phyloP scores from a whole-genome alignment of 2,888 invertebrate species.

The Scaptomyza tumidula region DNA sequence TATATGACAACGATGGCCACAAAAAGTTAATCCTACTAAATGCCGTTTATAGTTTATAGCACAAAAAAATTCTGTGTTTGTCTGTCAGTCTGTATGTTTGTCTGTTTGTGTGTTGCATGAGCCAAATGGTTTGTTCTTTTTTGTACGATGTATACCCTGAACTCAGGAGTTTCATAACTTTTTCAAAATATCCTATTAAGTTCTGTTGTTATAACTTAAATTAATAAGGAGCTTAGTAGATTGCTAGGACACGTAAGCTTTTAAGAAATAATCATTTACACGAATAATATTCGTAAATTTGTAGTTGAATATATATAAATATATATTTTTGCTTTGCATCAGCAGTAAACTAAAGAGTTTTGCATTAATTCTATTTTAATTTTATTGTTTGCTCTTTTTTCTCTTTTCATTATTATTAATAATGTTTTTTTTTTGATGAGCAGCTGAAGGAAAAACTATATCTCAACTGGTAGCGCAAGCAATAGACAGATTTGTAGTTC shows the following conservation, averaged over 20 bases:
- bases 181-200: neutral
- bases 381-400: no score
- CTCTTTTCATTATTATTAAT: neutral
- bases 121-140: conserved; percentile 17
- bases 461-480: neutral
- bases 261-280: neutral
- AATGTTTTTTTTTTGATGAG: neutral
- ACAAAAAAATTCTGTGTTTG: conserved; percentile 18
- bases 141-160: conserved; percentile 7
- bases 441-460: neutral
- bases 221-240: neutral
- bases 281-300: no score
- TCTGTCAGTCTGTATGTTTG: neutral
- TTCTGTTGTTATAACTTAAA: neutral
- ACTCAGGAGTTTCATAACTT: conserved; percentile 6
- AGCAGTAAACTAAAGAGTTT: no score
- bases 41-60: conserved; percentile 80
- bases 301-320: no score
- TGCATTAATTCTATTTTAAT: no score
- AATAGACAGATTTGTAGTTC: neutral
- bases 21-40: conserved; percentile 79
- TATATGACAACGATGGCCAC: conserved; percentile 74
- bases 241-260: neutral
- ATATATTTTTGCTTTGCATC: no score
- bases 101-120: neutral